phyloP scores from a whole-genome alignment of 2,888 invertebrate species.

The Didymodactylos carnosus region DNA sequence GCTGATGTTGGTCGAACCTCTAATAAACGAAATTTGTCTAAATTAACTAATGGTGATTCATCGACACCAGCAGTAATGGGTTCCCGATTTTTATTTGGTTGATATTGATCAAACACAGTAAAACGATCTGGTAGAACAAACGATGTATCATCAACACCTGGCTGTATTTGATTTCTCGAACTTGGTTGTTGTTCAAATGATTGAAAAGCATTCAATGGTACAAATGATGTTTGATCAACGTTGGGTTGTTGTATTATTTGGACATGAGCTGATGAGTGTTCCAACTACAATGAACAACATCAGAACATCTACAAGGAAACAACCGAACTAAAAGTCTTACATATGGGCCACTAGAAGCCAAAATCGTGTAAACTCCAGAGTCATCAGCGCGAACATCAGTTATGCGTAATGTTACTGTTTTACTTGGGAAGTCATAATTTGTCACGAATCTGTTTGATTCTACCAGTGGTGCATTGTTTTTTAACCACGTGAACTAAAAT shows the following conservation, averaged over 20 bases:
- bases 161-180: neutral
- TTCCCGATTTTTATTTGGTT: neutral
- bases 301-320: no score
- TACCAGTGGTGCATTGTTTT: neutral
- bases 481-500: neutral
- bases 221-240: neutral
- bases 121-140: neutral
- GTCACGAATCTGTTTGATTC: constrained; percentile 1
- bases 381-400: constrained; percentile 5
- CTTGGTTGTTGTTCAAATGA: neutral
- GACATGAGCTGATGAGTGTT: neutral
- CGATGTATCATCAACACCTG: neutral
- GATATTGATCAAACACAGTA: neutral
- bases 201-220: neutral
- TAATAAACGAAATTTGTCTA: constrained; percentile 2
- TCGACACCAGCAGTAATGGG: neutral
- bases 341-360: constrained; percentile 22
- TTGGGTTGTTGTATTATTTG: neutral
- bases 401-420: constrained; percentile 14
- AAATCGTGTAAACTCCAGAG: constrained; percentile 22
- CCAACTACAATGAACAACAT: no score
- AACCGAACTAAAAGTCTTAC: neutral
- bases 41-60: constrained; percentile 9
- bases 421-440: constrained; percentile 6
- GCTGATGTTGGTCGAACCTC: neutral